Conservation (phyloP, 2,888 invertebrate species). For the Lucinisca nassula region DNA sequence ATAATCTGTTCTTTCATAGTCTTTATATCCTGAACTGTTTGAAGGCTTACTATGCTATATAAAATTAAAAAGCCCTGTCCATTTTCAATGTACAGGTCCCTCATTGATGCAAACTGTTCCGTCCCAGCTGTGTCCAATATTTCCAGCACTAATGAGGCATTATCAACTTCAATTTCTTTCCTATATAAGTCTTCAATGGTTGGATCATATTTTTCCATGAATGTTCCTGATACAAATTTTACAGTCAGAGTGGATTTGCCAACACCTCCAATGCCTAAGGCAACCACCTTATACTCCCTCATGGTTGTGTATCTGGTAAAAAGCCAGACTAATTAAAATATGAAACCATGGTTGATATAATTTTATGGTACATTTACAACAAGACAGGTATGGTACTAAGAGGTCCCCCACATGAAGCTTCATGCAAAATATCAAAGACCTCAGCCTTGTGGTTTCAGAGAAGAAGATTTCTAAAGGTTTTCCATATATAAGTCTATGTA, state of each 20-base stretch:
- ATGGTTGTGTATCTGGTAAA: too few relatives aligned
- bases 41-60: constrained; percentile 99
- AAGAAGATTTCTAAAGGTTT: too few relatives aligned
- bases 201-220: constrained; percentile 99
- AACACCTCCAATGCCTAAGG: constrained; percentile 99
- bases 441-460: too few relatives aligned
- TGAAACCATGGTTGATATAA: too few relatives aligned
- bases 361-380: too few relatives aligned
- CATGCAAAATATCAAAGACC: too few relatives aligned
- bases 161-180: constrained; percentile 99
- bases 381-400: too few relatives aligned
- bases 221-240: constrained; percentile 99
- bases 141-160: constrained; percentile 99
- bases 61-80: constrained; percentile 93
- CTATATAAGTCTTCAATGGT: constrained; percentile 99
- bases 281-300: constrained; percentile 99
- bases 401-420: too few relatives aligned
- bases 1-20: constrained; percentile 99
- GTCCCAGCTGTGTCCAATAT: constrained; percentile 99
- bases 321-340: too few relatives aligned
- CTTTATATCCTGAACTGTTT: constrained; percentile 99
- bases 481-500: too few relatives aligned
- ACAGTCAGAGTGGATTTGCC: constrained; percentile 99
- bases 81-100: constrained; percentile 99
- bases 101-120: constrained; percentile 99